Base-by-base conservation (phyloP, 2,113 vertebrate species). In the Martes martes region DNA sequence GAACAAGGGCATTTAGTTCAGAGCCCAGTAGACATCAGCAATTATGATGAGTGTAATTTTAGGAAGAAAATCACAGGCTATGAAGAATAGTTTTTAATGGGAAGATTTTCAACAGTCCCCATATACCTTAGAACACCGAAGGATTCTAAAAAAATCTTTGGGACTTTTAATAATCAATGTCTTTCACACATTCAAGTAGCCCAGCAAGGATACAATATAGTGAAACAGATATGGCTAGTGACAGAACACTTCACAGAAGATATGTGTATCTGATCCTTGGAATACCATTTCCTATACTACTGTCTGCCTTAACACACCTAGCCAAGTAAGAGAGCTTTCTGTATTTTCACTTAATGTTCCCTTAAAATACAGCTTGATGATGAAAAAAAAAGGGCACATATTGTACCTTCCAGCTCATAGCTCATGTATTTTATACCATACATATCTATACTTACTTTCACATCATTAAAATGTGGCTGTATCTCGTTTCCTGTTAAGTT, bases 51-150 rank as follows among this genome's bases (percentile, higher is more conserved):
- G 76, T 13, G 39, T 13, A 69, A 81, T 86, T 89, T 87, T 89
- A 92, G 45, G 16, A 67, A 93, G 67, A 87, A 95, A 95, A 74
- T 83, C 6, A 74, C 26, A 94, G 6, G 18, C 3, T 86, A 91
- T 10, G 1, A 61, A 24, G 36, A 89, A 69, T n/a, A 71, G 33
- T 26, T 83, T 96, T 86, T 95, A 93, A 73, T 67, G 23, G 71
- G 36, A 94, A 65, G n/a, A 91, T 82, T 92, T 95, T 89, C 39
- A 95, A 91, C 10, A 79, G 79, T 78, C 69, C 26, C 28, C 42
- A 21, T 31, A 78, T 59, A 39, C 7, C 61, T 88, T 50, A 91
- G 21, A 88, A 69, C 91, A 90, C 59, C n/a, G 55, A 95, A 84
- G 15, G 31, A 0, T 79, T 84, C 39, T 39, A 39, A 39, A 39